Conservation (phyloP, 2,888 invertebrate genomes). For the Sarcophaga carnaria region DNA sequence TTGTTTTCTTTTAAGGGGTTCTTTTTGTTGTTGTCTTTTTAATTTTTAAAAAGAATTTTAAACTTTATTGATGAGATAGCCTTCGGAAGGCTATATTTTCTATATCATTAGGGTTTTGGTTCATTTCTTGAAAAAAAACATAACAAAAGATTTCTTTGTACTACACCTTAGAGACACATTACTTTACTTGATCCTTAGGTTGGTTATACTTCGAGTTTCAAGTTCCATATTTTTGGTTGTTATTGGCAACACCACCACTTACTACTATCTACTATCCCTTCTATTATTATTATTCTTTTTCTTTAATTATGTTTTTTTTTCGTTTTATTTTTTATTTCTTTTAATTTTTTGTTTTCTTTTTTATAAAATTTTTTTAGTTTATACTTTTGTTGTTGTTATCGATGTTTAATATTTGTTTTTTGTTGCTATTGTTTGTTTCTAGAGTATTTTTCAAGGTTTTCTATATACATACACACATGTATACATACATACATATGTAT, state of each 20-base stretch:
- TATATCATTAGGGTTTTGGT: too few species aligned
- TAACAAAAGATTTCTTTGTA: too few species aligned
- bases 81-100: too few species aligned
- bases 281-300: constrained; percentile 3
- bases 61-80: too few species aligned
- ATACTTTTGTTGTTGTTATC: constrained; percentile 52
- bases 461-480: constrained; percentile 27
- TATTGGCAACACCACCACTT: constrained; percentile 8
- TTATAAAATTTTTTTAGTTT: constrained; percentile 29
- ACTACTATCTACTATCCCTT: constrained; percentile 50
- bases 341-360: constrained; percentile 44
- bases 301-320: background rate
- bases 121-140: too few species aligned
- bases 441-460: constrained; percentile 67
- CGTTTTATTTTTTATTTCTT: constrained; percentile 19
- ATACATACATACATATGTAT: too few species aligned
- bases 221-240: constrained; percentile 28
- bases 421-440: constrained; percentile 39
- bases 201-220: constrained; percentile 26
- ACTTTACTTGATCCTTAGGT: background rate
- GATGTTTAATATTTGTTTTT: constrained; percentile 28
- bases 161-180: background rate
- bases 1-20: background rate
- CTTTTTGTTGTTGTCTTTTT: background rate
- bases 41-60: too few species aligned